Percentiles rank a stretch among this genome's conserved stretches.
Evolutionary conservation across 2,888 invertebrate species (phyloP).

Genomic region (Drosophila lacicola): DNA sequence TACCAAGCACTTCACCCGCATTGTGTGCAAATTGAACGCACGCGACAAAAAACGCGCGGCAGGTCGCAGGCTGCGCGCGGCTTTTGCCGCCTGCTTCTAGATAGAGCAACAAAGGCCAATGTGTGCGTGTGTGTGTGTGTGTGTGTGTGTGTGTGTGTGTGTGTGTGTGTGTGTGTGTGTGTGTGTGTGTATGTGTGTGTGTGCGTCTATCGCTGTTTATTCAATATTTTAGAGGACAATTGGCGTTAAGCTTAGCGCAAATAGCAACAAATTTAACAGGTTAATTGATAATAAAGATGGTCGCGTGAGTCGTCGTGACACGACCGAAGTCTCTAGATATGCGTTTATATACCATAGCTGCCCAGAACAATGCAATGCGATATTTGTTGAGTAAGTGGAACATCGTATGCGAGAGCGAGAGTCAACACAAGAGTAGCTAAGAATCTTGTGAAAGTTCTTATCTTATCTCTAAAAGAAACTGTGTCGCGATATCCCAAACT

Average conservation of each 20-base stretch:
- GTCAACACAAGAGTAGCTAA: background rate
- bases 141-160: background rate
- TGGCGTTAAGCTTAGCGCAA: constrained; percentile 51
- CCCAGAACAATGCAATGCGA: background rate
- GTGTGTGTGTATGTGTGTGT: background rate
- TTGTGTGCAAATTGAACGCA: constrained; percentile 55
- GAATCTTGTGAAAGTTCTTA: background rate
- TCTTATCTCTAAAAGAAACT: constrained; percentile 7
- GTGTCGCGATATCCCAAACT: background rate
- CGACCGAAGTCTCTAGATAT: background rate
- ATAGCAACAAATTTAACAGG: constrained; percentile 58
- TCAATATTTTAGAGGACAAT: constrained; percentile 39
- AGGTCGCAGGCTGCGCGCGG: constrained; percentile 38
- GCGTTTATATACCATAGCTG: too few relatives aligned
- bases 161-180: background rate
- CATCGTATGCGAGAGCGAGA: background rate
- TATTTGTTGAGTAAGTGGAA: background rate
- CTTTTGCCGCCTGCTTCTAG: constrained; percentile 26
- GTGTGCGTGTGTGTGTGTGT: background rate
- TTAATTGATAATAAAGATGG: constrained; percentile 45
- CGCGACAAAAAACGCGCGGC: constrained; percentile 59
- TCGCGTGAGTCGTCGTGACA: constrained; percentile 28
- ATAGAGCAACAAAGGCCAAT: background rate
- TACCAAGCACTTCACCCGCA: background rate
- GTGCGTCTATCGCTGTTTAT: constrained; percentile 5